Percentiles rank a stretch among this genome's conserved stretches.
Evolutionary conservation across 2,113 vertebrate genomes (phyloP).

Genomic region (Arothron firmamentum): DNA sequence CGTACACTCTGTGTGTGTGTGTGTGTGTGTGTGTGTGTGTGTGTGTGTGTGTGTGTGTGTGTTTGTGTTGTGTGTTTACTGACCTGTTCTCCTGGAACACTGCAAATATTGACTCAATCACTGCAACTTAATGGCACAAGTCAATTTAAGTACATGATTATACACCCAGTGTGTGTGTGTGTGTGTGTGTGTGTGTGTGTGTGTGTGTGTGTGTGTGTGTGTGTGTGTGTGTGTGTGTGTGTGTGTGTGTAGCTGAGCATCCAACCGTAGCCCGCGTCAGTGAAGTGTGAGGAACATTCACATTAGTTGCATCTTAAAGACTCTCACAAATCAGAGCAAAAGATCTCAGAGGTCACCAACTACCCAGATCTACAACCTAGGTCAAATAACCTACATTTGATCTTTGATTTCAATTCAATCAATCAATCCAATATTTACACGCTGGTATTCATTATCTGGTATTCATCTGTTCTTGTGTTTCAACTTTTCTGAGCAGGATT

Average conservation of each 20-base stretch:
- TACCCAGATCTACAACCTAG: background rate
- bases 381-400: background rate
- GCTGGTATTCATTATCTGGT: background rate
- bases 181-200: too few species aligned
- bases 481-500: background rate
- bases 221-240: too few species aligned
- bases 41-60: constrained; percentile 1
- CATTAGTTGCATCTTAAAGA: too few species aligned
- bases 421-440: too few species aligned
- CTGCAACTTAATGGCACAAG: constrained; percentile 4
- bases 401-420: background rate
- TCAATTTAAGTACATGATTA: constrained; percentile 3
- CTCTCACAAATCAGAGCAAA: too few species aligned
- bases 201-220: too few species aligned
- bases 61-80: background rate
- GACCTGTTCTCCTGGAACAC: background rate
- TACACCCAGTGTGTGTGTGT: background rate
- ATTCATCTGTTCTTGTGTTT: background rate
- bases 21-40: constrained; percentile 1
- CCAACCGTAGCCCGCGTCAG: too few species aligned
- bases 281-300: too few species aligned
- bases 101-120: constrained; percentile 59
- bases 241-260: too few species aligned
- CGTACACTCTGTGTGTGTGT: background rate
- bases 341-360: too few species aligned